Evolutionary conservation across 2,113 vertebrate species (phyloP).

Genomic region (Dendrocopos noguchii): DNA sequence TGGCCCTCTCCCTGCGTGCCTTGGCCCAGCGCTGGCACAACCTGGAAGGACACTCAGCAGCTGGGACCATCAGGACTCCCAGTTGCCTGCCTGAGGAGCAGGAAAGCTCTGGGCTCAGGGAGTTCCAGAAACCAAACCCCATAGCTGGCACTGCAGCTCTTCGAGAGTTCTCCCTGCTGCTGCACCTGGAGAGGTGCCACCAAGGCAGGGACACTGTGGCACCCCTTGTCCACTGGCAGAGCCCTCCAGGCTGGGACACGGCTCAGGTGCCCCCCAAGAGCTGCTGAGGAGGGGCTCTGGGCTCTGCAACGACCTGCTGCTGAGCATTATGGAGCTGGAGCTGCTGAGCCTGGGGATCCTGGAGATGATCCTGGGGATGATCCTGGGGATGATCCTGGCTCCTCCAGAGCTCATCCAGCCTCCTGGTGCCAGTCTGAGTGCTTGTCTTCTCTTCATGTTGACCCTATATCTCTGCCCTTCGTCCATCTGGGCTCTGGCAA

Average conservation of each 20-base stretch:
- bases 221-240: rapidly evolving
- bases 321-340: rapidly evolving
- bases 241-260: neutral
- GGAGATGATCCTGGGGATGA: neutral
- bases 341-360: neutral
- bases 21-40: neutral
- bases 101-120: neutral
- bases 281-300: neutral
- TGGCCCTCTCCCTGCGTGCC: rapidly evolving
- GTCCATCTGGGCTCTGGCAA: rapidly evolving
- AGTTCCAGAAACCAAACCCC: neutral
- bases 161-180: neutral
- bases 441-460: rapidly evolving
- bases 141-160: neutral
- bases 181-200: neutral
- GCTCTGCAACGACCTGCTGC: neutral
- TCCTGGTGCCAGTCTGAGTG: rapidly evolving
- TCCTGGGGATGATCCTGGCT: neutral
- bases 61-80: neutral
- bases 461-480: neutral
- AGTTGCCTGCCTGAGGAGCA: neutral
- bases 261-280: rapidly evolving
- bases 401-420: neutral
- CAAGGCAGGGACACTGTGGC: rapidly evolving
- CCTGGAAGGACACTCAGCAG: neutral